Percentiles rank a stretch among this genome's conserved stretches.
Evolutionary conservation across 2,888 invertebrate species (phyloP).

Genomic region (Silvanus unidentatus): DNA sequence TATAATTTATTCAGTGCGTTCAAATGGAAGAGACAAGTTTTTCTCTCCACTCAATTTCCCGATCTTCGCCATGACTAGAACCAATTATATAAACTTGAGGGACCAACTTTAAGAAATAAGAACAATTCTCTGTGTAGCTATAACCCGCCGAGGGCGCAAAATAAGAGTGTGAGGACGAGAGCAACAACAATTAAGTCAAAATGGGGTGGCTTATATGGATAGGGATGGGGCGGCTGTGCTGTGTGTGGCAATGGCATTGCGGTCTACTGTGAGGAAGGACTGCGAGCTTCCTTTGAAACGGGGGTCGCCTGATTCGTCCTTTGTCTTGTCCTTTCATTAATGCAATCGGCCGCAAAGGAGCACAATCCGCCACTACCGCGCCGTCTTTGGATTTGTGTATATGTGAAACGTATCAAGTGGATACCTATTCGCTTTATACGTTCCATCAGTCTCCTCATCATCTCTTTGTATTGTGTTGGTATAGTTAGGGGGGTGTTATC

Average conservation of each 20-base stretch:
- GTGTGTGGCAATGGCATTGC: too few species aligned
- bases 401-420: too few species aligned
- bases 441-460: too few species aligned
- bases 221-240: too few species aligned
- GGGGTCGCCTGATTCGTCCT: conserved; percentile 1
- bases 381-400: not conserved
- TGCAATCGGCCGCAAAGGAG: conserved; percentile 10
- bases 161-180: conserved; percentile 2
- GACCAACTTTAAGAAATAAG: conserved; percentile 13
- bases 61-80: conserved; percentile 12
- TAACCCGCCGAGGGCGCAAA: too few species aligned
- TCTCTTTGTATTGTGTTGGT: too few species aligned
- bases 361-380: not conserved
- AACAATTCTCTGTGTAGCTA: conserved; percentile 3
- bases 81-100: conserved; percentile 17
- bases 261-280: not conserved
- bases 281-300: conserved; percentile 10
- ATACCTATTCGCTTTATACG: too few species aligned
- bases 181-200: conserved; percentile 20
- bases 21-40: conserved; percentile 2
- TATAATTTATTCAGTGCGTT: conserved; percentile 1
- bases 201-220: conserved; percentile 4
- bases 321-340: conserved; percentile 15
- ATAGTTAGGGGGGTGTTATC: too few species aligned
- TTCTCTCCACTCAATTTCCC: conserved; percentile 9